Evolutionary conservation across 2,113 vertebrate species (phyloP).

Genomic region (Ictalurus punctatus): DNA sequence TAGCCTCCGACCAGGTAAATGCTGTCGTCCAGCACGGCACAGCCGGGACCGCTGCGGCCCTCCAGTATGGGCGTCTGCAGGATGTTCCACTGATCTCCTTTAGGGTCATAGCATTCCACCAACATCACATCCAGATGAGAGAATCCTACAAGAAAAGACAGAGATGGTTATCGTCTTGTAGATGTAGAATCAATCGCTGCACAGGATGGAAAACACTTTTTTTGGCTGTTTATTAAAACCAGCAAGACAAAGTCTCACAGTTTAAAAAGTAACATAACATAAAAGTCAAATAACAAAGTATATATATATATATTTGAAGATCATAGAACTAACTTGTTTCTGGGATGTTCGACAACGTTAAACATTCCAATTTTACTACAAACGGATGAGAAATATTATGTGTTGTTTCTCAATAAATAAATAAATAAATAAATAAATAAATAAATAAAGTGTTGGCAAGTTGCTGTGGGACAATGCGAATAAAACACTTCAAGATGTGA

Average conservation of each 20-base stretch:
- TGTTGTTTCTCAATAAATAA: not conserved
- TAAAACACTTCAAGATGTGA: not conserved
- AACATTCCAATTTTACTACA: not conserved
- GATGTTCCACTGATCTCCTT: conserved; percentile 98
- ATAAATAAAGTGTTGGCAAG: not conserved
- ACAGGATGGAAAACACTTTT: not conserved
- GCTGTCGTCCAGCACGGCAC: conserved; percentile 90
- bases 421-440: not conserved
- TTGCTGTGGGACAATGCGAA: not conserved
- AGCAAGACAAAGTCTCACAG: too few relatives aligned
- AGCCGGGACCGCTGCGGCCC: conserved; percentile 95
- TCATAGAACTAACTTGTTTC: not conserved
- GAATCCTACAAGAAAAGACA: conserved; percentile 79
- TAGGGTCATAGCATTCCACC: conserved; percentile 97
- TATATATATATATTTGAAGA: too few relatives aligned
- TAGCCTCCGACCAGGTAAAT: conserved; percentile 97
- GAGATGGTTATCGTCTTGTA: not conserved
- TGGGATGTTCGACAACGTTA: not conserved
- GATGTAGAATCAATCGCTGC: not conserved
- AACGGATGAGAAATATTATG: not conserved
- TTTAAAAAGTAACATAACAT: too few relatives aligned
- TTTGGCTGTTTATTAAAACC: not conserved
- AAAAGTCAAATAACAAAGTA: too few relatives aligned
- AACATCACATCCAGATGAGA: conserved; percentile 98
- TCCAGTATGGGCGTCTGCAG: conserved; percentile 96